Percentiles rank a stretch among this genome's conserved stretches.
Conservation (phyloP, 2,888 invertebrate species). For the Phyllotreta cruciferae region DNA sequence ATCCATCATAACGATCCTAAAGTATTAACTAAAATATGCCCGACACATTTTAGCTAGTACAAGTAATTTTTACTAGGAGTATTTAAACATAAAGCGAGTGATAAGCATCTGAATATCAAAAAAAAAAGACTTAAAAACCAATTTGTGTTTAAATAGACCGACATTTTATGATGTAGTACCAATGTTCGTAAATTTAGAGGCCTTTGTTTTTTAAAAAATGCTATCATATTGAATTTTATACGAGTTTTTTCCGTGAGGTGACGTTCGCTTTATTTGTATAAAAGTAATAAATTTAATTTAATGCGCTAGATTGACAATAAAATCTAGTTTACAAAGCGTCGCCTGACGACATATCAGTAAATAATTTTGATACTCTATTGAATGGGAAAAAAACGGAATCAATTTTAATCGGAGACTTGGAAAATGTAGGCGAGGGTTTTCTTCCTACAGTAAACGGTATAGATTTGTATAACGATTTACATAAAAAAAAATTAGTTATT, state of each 20-base stretch:
- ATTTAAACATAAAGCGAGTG: not conserved
- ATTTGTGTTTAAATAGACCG: constrained; percentile 16
- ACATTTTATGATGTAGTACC: constrained; percentile 30
- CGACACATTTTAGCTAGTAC: too few species aligned
- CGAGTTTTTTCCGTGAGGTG: constrained; percentile 31
- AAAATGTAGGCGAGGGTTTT: constrained; percentile 27
- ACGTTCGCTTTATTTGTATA: not conserved
- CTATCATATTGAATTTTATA: constrained; percentile 36
- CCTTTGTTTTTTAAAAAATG: constrained; percentile 35
- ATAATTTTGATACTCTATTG: constrained; percentile 36
- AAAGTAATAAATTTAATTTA: not conserved
- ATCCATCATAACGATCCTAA: too few species aligned
- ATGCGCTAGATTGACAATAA: too few species aligned
- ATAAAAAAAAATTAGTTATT: constrained; percentile 4
- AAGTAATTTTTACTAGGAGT: too few species aligned
- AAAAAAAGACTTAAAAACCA: constrained; percentile 19
- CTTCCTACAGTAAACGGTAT: constrained; percentile 19
- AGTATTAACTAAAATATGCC: too few species aligned
- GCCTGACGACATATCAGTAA: constrained; percentile 35
- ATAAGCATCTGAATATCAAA: constrained; percentile 2
- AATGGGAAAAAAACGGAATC: constrained; percentile 26
- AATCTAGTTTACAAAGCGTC: constrained; percentile 6
- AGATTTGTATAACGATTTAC: constrained; percentile 34
- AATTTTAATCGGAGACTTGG: constrained; percentile 29
- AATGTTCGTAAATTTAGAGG: constrained; percentile 36